phyloP scores from a whole-genome alignment of 2,797 vertebrate genomes.

The Diglossa cyanea region DNA sequence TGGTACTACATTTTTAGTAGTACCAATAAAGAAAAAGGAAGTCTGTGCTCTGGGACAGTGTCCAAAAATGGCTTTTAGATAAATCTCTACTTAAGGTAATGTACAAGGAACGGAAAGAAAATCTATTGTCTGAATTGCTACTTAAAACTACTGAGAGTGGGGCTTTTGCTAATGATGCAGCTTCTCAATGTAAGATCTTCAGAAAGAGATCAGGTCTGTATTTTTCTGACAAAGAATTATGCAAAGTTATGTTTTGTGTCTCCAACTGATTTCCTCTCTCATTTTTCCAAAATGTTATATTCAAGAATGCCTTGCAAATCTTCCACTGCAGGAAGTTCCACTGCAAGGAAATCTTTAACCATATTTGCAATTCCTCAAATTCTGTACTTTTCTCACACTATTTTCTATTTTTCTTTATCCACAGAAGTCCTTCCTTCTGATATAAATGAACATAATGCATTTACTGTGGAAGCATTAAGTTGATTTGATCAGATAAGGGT shows the following conservation, averaged over 20 bases:
- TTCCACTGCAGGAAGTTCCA: rapidly evolving
- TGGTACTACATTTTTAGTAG: not conserved
- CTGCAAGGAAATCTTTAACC: not conserved
- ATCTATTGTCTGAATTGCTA: not conserved
- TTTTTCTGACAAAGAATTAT: not conserved
- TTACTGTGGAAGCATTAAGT: not conserved
- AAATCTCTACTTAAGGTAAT: not conserved
- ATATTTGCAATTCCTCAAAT: not conserved
- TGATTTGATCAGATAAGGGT: not conserved
- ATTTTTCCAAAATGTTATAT: not conserved
- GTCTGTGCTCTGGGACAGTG: not conserved
- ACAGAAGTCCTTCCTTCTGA: not conserved
- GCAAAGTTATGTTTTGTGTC: not conserved
- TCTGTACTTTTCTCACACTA: rapidly evolving
- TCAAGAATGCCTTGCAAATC: not conserved
- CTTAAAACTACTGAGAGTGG: not conserved
- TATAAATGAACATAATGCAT: not conserved
- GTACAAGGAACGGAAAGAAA: not conserved
- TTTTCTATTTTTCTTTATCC: not conserved
- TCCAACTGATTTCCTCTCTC: not conserved
- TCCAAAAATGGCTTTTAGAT: not conserved
- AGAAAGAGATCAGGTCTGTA: not conserved
- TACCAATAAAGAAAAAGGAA: not conserved
- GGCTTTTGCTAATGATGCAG: not conserved
- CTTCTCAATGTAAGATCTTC: not conserved